A percentile compares a stretch with the other conserved stretches of the same genome.
These are phyloP conservation scores for Mungos mungo DNA, from an alignment of 2,113 vertebrate species.

Conservation along the genomic window DNA sequence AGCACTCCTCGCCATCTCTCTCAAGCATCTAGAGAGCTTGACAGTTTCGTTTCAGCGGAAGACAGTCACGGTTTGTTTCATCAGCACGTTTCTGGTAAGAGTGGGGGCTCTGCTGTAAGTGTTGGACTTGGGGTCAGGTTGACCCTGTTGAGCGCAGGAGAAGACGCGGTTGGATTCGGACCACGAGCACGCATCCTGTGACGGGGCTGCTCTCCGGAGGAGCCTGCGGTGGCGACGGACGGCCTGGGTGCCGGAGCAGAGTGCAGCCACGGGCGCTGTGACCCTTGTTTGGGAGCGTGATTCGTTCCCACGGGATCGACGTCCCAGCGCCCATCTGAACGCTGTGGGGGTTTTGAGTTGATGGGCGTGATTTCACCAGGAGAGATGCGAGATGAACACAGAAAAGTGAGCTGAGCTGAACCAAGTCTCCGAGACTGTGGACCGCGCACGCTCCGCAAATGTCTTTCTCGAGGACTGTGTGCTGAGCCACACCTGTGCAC, in stretches of 20 bases:
- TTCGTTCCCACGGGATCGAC: neutral
- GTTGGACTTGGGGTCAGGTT: neutral
- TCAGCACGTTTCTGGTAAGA: neutral
- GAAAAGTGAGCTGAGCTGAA: neutral
- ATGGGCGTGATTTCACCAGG: neutral
- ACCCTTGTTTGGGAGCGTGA: neutral
- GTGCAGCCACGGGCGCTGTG: too few relatives aligned
- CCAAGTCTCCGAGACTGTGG: neutral
- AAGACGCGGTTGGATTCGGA: neutral
- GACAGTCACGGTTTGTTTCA: neutral
- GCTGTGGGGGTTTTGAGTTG: neutral
- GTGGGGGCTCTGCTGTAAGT: neutral
- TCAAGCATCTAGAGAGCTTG: neutral
- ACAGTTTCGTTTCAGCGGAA: neutral
- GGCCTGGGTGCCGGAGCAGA: neutral
- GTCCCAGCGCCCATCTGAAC: neutral
- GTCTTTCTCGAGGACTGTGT: rapidly evolving
- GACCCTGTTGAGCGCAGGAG: neutral
- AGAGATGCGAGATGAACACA: neutral
- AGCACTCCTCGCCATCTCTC: neutral
- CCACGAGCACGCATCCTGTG: neutral
- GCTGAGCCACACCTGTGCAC: neutral
- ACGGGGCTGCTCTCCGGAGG: neutral
- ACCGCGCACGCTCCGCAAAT: too few relatives aligned
- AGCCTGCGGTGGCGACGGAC: neutral